Percentiles rank a stretch among this genome's conserved stretches.
Conservation (phyloP, 2,888 invertebrate genomes). For the Lasioglossum zephyrum region DNA sequence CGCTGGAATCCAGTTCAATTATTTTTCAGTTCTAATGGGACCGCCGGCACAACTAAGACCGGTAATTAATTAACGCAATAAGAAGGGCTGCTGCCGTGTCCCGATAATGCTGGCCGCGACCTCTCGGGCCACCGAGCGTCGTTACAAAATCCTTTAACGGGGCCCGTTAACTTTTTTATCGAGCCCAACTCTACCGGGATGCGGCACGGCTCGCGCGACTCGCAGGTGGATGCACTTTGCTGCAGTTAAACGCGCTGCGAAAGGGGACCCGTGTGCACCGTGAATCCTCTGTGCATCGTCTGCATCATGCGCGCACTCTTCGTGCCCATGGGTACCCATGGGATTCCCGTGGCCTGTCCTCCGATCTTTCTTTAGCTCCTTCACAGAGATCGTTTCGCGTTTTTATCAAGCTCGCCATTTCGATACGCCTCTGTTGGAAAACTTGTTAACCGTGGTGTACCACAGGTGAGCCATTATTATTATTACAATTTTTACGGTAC, state of each 20-base stretch:
- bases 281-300: background rate
- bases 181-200: slow-evolving; percentile 23
- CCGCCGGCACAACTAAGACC: slow-evolving; percentile 58
- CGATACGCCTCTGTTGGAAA: background rate
- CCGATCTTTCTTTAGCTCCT: background rate
- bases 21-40: slow-evolving; percentile 69
- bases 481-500: background rate
- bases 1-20: slow-evolving; percentile 74
- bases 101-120: slow-evolving; percentile 61
- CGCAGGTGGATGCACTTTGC: slow-evolving; percentile 29
- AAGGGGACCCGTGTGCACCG: slow-evolving; percentile 8
- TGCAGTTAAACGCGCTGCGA: background rate
- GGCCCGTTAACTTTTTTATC: slow-evolving; percentile 52
- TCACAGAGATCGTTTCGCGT: background rate
- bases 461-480: background rate
- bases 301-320: background rate
- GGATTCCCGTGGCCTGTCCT: background rate
- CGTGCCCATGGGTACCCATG: slow-evolving; percentile 1
- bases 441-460: background rate
- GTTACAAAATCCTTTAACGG: slow-evolving; percentile 55
- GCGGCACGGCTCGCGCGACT: slow-evolving; percentile 29
- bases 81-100: slow-evolving; percentile 44
- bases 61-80: slow-evolving; percentile 72
- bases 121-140: slow-evolving; percentile 41
- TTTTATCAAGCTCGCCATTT: background rate